Evolutionary conservation across 2,113 vertebrate genomes (phyloP), one percentile per base, ranked within the genome.

Genomic region (Heterotilapia buettikoferi): DNA sequence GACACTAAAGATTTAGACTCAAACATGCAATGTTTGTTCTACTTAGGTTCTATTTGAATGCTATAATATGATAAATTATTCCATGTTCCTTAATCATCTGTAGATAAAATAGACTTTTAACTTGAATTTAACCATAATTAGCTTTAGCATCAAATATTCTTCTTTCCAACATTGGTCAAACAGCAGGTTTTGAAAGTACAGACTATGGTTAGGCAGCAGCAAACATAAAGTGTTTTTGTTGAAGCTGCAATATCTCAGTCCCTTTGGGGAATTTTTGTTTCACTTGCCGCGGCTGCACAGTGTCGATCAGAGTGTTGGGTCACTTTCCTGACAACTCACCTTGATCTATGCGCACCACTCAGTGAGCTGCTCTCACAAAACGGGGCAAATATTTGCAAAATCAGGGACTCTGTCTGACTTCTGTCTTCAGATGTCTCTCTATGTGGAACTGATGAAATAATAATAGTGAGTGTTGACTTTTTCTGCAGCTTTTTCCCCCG

Each of bases 381-480:
- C 3, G 4, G 43, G 26, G 43, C 57, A 89, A 73, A 80, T 86
- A 52, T 79, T 82, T 68, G 47, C 1, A 1, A 24, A 36, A 81
- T 31, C 8, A 1, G 71, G 36, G 10, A 45, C 76, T 50, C 21
- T 45, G 13, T 43, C 21, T 45, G 13, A 81, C 14, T 63, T 61
- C 5, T 81, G 19, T 78, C 7, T 61, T 19, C 9, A 33, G 8
- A 61, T 73, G 19, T 40, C 7, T 80, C 13, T 83, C 13, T 92
- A 19, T 84, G 86, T 84, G 63, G 21, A 68, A 7, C 43, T 79
- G 80, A 92, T 92, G 83, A 92, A 92, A 92, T 89, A 90, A 76
- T 89, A 93, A 89, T 71, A 73, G 63, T 31, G 6, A 31, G 57
- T 63, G 80, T 83, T 88, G 86, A 82, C 57, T 83, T 86, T 91